A percentile compares a stretch with the other conserved stretches of the same genome.
Evolutionary conservation across 2,888 invertebrate species (phyloP).

Genomic region (Archaeoteleia sp.): DNA sequence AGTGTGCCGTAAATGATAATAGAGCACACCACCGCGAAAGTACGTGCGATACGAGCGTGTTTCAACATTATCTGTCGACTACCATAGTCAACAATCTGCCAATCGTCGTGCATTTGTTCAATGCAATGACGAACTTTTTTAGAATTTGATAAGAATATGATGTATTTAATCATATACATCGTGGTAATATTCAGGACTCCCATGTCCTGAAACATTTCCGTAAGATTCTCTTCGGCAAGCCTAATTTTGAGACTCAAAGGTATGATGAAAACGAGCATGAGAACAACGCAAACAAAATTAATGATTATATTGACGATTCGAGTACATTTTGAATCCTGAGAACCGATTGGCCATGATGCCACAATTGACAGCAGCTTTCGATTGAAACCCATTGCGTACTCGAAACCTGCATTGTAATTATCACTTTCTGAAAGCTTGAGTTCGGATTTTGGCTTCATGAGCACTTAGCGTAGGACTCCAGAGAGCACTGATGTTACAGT

Average conservation of each 20-base stretch:
- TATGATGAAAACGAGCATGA: not conserved
- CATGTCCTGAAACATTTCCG: not conserved
- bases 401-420: too few relatives aligned
- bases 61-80: not conserved
- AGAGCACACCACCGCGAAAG: not conserved
- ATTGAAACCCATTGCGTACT: not conserved
- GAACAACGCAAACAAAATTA: not conserved
- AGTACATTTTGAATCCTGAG: not conserved
- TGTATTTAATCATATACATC: not conserved
- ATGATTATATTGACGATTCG: not conserved
- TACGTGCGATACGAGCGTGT: not conserved
- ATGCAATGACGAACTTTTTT: not conserved
- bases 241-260: too few relatives aligned
- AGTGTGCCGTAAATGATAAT: not conserved
- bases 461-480: too few relatives aligned
- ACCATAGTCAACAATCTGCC: not conserved
- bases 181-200: not conserved
- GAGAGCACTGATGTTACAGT: too few relatives aligned
- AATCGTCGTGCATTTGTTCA: not conserved
- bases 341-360: not conserved
- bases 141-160: not conserved
- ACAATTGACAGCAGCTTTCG: not conserved
- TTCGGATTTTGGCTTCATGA: too few relatives aligned
- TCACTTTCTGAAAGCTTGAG: too few relatives aligned
- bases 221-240: not conserved